phyloP scores from a whole-genome alignment of 2,888 invertebrate genomes.

The Zaprionus lineosus region DNA sequence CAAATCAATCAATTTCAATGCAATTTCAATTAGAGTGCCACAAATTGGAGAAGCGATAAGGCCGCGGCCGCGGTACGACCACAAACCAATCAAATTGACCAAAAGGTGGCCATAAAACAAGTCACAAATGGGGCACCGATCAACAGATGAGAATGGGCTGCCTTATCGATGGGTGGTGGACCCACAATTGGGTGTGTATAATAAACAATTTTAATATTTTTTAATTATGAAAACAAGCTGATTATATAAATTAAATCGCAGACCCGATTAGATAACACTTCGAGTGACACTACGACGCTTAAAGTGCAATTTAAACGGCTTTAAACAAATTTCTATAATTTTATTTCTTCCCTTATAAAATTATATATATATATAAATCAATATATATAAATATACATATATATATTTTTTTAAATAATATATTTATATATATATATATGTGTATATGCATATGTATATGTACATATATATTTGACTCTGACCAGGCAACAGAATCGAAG shows the following conservation, averaged over 20 bases:
- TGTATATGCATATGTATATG: no score
- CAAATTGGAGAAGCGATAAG: conserved; percentile 38
- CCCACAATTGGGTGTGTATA: conserved; percentile 28
- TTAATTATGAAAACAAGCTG: conserved; percentile 80
- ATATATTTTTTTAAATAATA: no score
- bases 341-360: no score
- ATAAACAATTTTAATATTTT: conserved; percentile 78
- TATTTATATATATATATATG: no score
- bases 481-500: conserved; percentile 26
- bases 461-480: no score
- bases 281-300: conserved; percentile 74
- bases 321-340: conserved; percentile 77
- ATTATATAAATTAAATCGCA: conserved; percentile 81
- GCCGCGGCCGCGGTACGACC: conserved; percentile 10
- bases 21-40: conserved; percentile 73
- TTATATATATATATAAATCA: no score
- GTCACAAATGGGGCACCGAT: conserved; percentile 2
- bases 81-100: conserved; percentile 60
- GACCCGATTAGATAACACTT: conserved; percentile 72
- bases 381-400: no score
- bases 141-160: conserved; percentile 24
- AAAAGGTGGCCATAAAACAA: conserved; percentile 39
- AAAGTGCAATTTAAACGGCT: conserved; percentile 77
- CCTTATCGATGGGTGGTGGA: conserved; percentile 28
- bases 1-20: conserved; percentile 77